phyloP scores from a whole-genome alignment of 2,888 invertebrate species.

The Nezara viridula region DNA sequence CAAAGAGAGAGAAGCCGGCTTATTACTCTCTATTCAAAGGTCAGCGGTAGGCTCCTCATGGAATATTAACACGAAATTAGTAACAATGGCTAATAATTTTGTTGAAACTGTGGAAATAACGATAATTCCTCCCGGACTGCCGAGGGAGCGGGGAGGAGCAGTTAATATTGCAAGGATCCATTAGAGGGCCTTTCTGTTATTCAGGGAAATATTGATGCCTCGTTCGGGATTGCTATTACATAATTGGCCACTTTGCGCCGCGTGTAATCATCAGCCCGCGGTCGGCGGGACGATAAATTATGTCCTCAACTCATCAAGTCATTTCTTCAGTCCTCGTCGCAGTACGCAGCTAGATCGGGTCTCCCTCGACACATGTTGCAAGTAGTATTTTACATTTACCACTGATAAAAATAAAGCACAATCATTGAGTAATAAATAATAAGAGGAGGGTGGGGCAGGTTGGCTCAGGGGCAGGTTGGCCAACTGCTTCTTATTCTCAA shows the following conservation, averaged over 20 bases:
- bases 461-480: no score
- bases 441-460: no score
- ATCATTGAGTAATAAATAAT: no score
- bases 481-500: no score
- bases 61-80: conserved; percentile 21
- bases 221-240: conserved; percentile 56
- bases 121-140: background rate
- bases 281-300: background rate
- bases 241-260: conserved; percentile 58
- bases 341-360: background rate
- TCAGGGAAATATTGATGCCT: conserved; percentile 53
- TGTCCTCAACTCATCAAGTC: conserved; percentile 31
- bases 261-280: conserved; percentile 14
- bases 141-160: background rate
- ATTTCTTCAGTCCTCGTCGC: background rate
- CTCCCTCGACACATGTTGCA: background rate
- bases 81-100: conserved; percentile 51
- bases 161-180: conserved; percentile 44
- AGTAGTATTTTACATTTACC: background rate
- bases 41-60: background rate
- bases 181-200: conserved; percentile 46
- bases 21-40: background rate
- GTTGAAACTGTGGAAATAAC: conserved; percentile 27
- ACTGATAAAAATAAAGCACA: no score
- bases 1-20: background rate